These are phyloP conservation scores for Philypnodon macrostomus DNA, from an alignment of 2,797 vertebrate species.

Conservation along the genomic window DNA sequence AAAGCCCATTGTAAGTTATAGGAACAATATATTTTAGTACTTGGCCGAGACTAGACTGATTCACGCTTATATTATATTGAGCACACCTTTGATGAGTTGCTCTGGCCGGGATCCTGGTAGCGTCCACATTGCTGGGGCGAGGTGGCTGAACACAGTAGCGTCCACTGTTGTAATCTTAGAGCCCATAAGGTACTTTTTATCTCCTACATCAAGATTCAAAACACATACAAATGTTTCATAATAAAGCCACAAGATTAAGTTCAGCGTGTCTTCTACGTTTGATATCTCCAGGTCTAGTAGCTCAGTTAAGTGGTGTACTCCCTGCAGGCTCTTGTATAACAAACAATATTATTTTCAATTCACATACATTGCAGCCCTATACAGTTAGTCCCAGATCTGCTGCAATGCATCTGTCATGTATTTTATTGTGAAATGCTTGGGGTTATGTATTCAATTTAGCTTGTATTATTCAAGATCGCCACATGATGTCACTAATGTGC, in stretches of 20 bases:
- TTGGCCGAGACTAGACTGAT: too few relatives aligned
- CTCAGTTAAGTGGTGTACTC: background rate
- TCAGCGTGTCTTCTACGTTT: background rate
- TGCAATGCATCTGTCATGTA: background rate
- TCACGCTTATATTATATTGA: too few relatives aligned
- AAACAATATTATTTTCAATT: background rate
- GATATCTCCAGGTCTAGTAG: background rate
- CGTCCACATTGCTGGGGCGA: conserved; percentile 98
- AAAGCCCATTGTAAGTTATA: background rate
- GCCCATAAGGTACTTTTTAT: conserved; percentile 98
- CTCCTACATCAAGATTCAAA: conserved; percentile 72
- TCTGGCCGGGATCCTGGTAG: conserved; percentile 93
- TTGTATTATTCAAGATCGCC: conserved; percentile 14
- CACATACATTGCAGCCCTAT: background rate
- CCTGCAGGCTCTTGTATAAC: background rate
- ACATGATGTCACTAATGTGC: conserved; percentile 40
- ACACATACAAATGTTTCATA: background rate
- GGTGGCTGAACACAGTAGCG: conserved; percentile 92
- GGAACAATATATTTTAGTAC: background rate
- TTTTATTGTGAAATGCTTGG: background rate
- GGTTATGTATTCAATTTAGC: background rate
- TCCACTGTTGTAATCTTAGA: conserved; percentile 89
- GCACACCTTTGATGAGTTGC: conserved; percentile 90
- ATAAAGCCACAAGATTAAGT: background rate
- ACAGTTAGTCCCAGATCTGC: background rate